These are phyloP conservation scores for Gopherus evgoodei DNA, from an alignment of 2,113 vertebrate species.

Conservation along the genomic window DNA sequence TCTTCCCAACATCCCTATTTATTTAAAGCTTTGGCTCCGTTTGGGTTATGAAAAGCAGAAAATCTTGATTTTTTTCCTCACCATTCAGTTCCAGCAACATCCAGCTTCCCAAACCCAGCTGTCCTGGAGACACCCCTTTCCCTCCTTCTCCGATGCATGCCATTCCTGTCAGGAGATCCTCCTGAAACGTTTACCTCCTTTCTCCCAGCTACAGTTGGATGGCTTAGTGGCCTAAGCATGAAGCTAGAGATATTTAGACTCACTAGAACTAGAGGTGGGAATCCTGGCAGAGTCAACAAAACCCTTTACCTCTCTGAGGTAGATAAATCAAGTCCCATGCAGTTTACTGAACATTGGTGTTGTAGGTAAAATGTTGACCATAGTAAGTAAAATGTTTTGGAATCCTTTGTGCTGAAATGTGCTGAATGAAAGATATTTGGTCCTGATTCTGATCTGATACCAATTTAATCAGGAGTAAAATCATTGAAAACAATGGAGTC, in stretches of 20 bases:
- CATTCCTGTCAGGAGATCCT: background rate
- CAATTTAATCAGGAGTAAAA: background rate
- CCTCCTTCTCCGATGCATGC: background rate
- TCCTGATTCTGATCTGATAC: background rate
- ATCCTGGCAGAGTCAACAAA: background rate
- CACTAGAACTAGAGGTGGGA: background rate
- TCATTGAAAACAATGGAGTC: background rate
- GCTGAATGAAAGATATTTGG: background rate
- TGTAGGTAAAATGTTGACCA: background rate
- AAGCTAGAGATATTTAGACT: background rate
- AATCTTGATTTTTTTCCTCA: background rate
- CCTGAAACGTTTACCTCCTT: background rate
- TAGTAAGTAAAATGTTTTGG: background rate
- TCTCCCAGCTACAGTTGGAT: background rate
- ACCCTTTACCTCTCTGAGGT: background rate
- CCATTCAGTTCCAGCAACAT: background rate
- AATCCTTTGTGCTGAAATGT: background rate
- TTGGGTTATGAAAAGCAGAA: background rate
- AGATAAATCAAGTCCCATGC: background rate
- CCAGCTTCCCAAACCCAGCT: background rate
- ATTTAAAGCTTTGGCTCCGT: background rate
- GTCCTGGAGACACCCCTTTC: background rate
- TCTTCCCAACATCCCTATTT: background rate
- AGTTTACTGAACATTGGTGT: background rate
- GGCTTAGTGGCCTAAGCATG: background rate